Evolutionary conservation across 2,113 vertebrate genomes (phyloP), one percentile per base, ranked within the genome.

Genomic region (Brachirus orientalis): DNA sequence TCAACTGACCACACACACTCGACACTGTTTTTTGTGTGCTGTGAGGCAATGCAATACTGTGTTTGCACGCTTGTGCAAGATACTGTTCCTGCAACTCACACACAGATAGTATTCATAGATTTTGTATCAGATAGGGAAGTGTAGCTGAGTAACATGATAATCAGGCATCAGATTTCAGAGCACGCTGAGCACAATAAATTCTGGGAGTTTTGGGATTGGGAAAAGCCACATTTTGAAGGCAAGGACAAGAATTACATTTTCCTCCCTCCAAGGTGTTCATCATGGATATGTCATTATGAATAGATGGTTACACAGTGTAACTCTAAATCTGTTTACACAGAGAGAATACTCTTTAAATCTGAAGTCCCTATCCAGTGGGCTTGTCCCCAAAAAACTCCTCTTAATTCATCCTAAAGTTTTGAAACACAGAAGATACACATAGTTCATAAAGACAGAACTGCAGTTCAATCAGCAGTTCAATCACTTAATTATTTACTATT

Each of bases 51-150:
- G 18, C 1, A 3, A 28, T 51, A 19, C 1, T 28, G 48, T 54
- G 35, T 64, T 75, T 71, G 69, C 44, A 55, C 18, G 72, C 69
- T 67, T 83, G 60, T n/a, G 62, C 77, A 71, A 64, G 46, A 69
- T 10, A 58, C 54, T 64, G 53, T 71, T 53, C 28, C 36, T 68
- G 47, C 52, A 57, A 37, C 40, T 67, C 33, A 33, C 16, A 62
- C 40, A 66, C 22, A 70, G 66, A 58, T 44, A 55, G 46, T 38
- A 55, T 50, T 62, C n/a, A 78, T 51, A 28, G 20, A 37, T 69
- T 37, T 52, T 50, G 44, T 75, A 22, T 47, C 57, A 62, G 19
- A 36, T 38, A 28, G 20, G 41, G 51, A 59, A 40, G 52, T 73
- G 48, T 13, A 67, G 52, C 43, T 45, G 46, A 36, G 18, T 45